These are phyloP conservation scores for Seriola aureovittata DNA, from an alignment of 2,113 vertebrate species.

Conservation along the genomic window DNA sequence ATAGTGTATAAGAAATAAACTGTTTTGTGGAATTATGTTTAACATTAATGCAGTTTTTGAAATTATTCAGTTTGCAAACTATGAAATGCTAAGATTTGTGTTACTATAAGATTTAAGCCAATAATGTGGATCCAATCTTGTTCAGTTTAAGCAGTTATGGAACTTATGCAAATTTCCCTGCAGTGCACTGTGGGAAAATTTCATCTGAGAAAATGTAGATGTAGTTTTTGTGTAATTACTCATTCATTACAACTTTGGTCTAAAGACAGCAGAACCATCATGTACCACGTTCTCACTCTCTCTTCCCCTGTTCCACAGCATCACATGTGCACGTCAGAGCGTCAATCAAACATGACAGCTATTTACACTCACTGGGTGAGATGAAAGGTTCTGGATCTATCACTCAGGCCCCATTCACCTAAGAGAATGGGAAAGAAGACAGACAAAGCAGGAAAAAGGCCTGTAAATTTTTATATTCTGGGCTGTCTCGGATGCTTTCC, in stretches of 20 bases:
- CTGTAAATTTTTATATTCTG: conserved; percentile 74
- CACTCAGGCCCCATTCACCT: conserved; percentile 76
- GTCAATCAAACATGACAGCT: conserved; percentile 87
- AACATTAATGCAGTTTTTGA: neutral
- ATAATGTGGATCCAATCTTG: conserved; percentile 17
- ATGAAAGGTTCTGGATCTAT: conserved; percentile 79
- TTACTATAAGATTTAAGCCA: conserved; percentile 1
- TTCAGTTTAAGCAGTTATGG: neutral
- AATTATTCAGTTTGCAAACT: neutral
- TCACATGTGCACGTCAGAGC: conserved; percentile 74
- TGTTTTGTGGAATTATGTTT: neutral
- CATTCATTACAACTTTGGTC: conserved; percentile 63
- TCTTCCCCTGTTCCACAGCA: conserved; percentile 51
- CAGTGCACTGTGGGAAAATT: conserved; percentile 40
- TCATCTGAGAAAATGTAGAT: conserved; percentile 40
- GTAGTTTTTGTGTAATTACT: conserved; percentile 65
- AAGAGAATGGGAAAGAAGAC: conserved; percentile 75
- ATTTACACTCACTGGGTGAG: conserved; percentile 82
- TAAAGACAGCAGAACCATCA: conserved; percentile 46
- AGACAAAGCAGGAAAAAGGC: conserved; percentile 75
- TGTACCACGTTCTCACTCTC: conserved; percentile 50
- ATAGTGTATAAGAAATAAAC: neutral
- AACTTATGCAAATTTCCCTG: conserved; percentile 38
- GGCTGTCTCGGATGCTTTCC: conserved; percentile 73
- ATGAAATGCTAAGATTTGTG: conserved; percentile 13